phyloP scores from a whole-genome alignment of 2,888 invertebrate species.

The Ophion ellenae region DNA sequence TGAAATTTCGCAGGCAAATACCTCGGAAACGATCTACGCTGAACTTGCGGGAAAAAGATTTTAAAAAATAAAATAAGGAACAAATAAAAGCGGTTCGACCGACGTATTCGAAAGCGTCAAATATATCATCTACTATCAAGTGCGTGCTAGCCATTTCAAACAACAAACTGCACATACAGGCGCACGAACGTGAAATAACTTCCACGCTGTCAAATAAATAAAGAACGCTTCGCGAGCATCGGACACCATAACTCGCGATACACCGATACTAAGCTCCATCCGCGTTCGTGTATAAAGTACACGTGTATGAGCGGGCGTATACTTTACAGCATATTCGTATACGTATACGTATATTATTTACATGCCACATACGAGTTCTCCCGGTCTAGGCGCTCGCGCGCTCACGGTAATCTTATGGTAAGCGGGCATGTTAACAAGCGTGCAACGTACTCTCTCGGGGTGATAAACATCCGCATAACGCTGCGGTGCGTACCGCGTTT shows the following conservation, averaged over 20 bases:
- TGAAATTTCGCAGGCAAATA: background rate
- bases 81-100: background rate
- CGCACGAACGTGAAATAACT: slow-evolving; percentile 19
- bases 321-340: slow-evolving; percentile 8
- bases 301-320: slow-evolving; percentile 13
- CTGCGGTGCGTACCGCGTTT: slow-evolving; percentile 51
- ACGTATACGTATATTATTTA: slow-evolving; percentile 3
- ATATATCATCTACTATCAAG: slow-evolving; percentile 5
- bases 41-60: background rate
- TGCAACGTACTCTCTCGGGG: slow-evolving; percentile 59
- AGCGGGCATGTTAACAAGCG: slow-evolving; percentile 74
- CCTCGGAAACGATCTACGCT: background rate
- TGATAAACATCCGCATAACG: slow-evolving; percentile 71
- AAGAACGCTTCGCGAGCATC: slow-evolving; percentile 45
- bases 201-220: slow-evolving; percentile 35
- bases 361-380: slow-evolving; percentile 34
- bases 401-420: slow-evolving; percentile 72
- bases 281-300: slow-evolving; percentile 7
- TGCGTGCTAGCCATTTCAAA: slow-evolving; percentile 3
- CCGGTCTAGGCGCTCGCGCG: slow-evolving; percentile 61
- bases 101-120: slow-evolving; percentile 12
- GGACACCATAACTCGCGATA: slow-evolving; percentile 50
- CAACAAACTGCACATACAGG: background rate
- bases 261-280: slow-evolving; percentile 48
- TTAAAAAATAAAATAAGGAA: background rate